Evolutionary conservation across 2,113 vertebrate genomes (phyloP), one percentile per base, ranked within the genome.

Genomic region (Strix uralensis): DNA sequence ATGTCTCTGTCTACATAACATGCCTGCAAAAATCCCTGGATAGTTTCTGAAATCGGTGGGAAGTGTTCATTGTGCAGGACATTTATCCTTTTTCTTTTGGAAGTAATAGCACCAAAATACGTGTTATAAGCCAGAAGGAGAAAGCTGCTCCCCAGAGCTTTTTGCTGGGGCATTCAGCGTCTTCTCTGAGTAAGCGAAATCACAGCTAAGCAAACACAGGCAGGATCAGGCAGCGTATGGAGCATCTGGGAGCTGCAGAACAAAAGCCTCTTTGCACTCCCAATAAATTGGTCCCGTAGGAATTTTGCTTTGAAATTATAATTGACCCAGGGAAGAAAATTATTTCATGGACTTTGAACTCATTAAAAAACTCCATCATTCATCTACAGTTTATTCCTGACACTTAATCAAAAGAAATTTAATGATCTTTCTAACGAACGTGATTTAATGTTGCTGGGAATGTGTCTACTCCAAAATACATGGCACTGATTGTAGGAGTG

Each of bases 291-390:
- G 96, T 98, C 98, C 94, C 96, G 12, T 23, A 80, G 96, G 98
- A 98, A 73, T 92, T 96, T 95, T 83, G 92, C 97, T 98, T 98
- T 98, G 97, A 98, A 98, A 98, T 98, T 97, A 88, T 97, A 98
- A 98, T 98, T 98, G 98, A 98, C 97, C 96, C 78, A 92, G 46
- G 85, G 85, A 97, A 97, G 92, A 97, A 97, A 97, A 98, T 97
- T 93, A 97, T 98, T 98, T 97, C 93, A 88, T 98, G 97, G 97
- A 89, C 95, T 94, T 91, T 90, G 93, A 96, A 94, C 97, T 98
- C 97, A 96, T 98, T 98, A 96, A 97, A 97, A 98, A 97, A 75
- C 91, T 95, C 90, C 96, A 92, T 94, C 97, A 84, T 92, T 98
- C 96, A 97, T 97, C 94, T 94, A n/a, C 63, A 47, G 85, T 98